phyloP scores from a whole-genome alignment of 2,113 vertebrate genomes.

The Tupaia chinensis region DNA sequence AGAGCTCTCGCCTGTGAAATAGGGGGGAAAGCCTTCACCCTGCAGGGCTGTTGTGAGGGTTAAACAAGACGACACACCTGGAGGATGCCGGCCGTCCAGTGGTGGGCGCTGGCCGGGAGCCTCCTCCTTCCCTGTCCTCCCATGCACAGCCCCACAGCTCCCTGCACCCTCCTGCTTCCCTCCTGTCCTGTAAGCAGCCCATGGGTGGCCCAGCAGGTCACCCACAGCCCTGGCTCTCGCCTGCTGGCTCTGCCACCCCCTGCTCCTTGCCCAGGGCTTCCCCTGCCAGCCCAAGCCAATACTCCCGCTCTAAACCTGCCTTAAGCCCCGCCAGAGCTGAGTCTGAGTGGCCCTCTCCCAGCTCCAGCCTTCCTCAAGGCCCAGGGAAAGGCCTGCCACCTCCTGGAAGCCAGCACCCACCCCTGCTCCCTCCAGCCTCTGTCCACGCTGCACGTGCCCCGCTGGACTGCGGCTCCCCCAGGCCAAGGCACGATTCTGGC shows the following conservation, averaged over 20 bases:
- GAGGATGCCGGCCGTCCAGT: too few species aligned
- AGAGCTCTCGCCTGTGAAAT: background rate
- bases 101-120: too few species aligned
- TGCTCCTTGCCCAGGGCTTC: background rate
- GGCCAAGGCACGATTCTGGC: background rate
- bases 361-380: background rate
- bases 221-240: background rate
- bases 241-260: background rate
- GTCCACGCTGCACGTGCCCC: background rate
- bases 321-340: fast-evolving
- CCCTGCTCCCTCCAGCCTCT: background rate
- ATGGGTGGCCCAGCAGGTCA: background rate
- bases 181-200: too few species aligned
- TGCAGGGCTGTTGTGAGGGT: background rate
- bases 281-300: background rate
- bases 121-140: background rate
- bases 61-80: too few species aligned
- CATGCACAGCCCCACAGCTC: background rate
- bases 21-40: background rate
- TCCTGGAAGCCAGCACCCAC: background rate
- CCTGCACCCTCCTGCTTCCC: fast-evolving
- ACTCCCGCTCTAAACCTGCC: fast-evolving
- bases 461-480: background rate
- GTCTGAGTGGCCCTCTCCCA: background rate
- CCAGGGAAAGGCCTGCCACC: background rate